Evolutionary conservation across 2,113 vertebrate species (phyloP).

Genomic region (Hemicordylus capensis): DNA sequence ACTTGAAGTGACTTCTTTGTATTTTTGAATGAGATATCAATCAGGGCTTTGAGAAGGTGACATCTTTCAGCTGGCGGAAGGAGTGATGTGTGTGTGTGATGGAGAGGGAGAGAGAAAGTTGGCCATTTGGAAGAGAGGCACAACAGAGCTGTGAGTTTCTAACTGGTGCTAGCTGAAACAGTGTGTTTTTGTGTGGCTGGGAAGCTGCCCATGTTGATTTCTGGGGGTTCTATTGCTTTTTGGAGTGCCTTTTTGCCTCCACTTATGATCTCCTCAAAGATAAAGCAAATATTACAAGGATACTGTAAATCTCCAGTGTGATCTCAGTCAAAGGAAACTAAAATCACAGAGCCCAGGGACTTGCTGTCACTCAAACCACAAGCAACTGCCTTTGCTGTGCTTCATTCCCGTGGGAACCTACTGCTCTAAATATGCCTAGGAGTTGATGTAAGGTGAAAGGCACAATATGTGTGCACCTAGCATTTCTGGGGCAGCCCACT

Average conservation of each 20-base stretch:
- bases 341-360: background rate
- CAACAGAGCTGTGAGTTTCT: background rate
- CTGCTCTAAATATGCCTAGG: background rate
- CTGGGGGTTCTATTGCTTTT: background rate
- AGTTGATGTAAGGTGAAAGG: background rate
- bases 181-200: background rate
- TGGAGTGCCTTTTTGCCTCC: background rate
- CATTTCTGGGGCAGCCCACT: background rate
- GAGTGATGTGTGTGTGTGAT: background rate
- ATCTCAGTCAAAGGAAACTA: background rate
- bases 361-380: background rate
- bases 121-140: background rate
- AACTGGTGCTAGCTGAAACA: background rate
- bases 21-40: background rate
- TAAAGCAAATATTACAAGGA: background rate
- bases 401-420: background rate
- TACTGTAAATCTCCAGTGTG: background rate
- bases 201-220: background rate
- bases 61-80: too few relatives aligned
- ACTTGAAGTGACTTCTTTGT: too few relatives aligned
- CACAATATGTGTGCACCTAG: background rate
- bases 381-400: background rate
- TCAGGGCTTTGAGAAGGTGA: background rate
- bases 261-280: background rate
- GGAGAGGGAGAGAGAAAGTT: background rate